Base-by-base conservation (phyloP, 2,888 invertebrate genomes). In the Agrochola lota region DNA sequence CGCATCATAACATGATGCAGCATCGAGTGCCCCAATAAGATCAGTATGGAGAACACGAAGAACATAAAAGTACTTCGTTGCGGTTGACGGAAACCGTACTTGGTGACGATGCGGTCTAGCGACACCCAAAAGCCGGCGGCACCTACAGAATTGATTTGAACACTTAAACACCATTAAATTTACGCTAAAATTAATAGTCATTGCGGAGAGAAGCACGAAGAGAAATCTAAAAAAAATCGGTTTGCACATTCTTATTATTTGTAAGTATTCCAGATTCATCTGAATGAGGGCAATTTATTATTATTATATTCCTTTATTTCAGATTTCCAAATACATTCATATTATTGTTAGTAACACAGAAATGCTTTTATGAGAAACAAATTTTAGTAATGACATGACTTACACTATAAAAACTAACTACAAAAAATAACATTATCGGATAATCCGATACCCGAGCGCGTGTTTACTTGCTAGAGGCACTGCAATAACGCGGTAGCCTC, bases 71-170 rank as follows among this genome's bases (percentile, higher is more conserved):
- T 99, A 91, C 98, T 99, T 59, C 98, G 97, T 60, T 97, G 97
- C 74, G 98, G 98, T 90, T 98, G 98, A 76, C 97, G 97, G 78
- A 99, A 97, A 64, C 98, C 94, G 80, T 98, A 97, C 93, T 99
- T 99, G 1, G 99, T 99, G 70, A 98, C 92, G 79, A 99, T 98
- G 43, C 99, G 97, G 92, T 98, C 98, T 64, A 98, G 95, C 40
- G 99, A 99, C 35, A 99, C 98, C 95, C 98, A 97, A 85, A 99
- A 98, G 4, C 99, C 99, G 35, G 99, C 98, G 17, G 98, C 98
- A 96, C 98, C 98, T 98, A 95, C 6, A n/a, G 75, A 83, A 80
- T 30, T 12, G 30, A 74, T 80, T 15, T 57, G 12, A 71, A 35
- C 49, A 78, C 70, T 79, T 77, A 30, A 49, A 30, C 9, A 23